phyloP scores from a whole-genome alignment of 23 tunicate genomes.

The Corella eumyota region DNA sequence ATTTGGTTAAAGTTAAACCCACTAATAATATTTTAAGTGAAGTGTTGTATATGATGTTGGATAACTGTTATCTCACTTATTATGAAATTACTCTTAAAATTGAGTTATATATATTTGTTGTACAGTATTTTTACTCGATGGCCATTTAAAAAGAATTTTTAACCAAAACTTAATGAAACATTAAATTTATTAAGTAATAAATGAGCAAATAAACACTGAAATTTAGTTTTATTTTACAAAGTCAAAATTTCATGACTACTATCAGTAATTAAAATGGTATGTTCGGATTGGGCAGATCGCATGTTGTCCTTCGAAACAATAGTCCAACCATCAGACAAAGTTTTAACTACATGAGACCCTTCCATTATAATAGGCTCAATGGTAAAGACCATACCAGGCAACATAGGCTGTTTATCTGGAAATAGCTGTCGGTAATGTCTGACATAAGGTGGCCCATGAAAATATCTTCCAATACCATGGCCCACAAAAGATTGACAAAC shows the following conservation, averaged over 20 bases:
- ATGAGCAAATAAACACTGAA: too few relatives aligned
- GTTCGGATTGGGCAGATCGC: slow-evolving; percentile 80
- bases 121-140: too few relatives aligned
- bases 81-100: too few relatives aligned
- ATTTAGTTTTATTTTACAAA: slow-evolving; percentile 1
- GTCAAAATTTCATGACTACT: slow-evolving; percentile 47
- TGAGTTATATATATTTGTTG: too few relatives aligned
- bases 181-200: too few relatives aligned
- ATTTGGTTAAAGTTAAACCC: too few relatives aligned
- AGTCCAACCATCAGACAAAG: slow-evolving; percentile 71
- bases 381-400: slow-evolving; percentile 68
- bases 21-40: too few relatives aligned
- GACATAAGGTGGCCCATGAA: slow-evolving; percentile 71
- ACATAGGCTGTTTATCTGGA: slow-evolving; percentile 17
- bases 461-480: slow-evolving; percentile 71
- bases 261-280: slow-evolving; percentile 63
- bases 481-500: slow-evolving; percentile 68
- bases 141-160: too few relatives aligned
- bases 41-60: too few relatives aligned
- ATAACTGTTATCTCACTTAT: too few relatives aligned
- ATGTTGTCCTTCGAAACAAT: slow-evolving; percentile 40
- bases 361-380: slow-evolving; percentile 89
- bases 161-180: too few relatives aligned
- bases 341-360: slow-evolving; percentile 15
- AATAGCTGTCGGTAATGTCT: slow-evolving; percentile 16